Evolutionary conservation across 1,140 invertebrate species (phyloP), one percentile per base, ranked within the genome.

Genomic region (Drosophila sp.): DNA sequence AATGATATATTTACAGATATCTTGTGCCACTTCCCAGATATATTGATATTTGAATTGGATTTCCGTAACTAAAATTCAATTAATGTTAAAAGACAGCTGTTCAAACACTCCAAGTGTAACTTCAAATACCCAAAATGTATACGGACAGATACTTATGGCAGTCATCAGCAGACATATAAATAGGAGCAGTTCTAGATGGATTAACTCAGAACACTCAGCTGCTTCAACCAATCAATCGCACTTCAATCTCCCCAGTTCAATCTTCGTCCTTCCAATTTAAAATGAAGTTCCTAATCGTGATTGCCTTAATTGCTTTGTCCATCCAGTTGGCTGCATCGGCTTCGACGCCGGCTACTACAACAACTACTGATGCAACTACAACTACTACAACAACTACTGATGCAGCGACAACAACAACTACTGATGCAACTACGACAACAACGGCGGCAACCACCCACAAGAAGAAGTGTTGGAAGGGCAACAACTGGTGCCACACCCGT

Each of bases 401-500:
- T n/a, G 54, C 30, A 17, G 2, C 54, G 10, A 23, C 54, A 5
- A 32, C 29, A 56, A 32, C 54, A 32, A 56, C 54, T 1, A 56
- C 54, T 11, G n/a, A 8, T n/a, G 54, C 30, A 17, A 6, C 54
- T 8, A 32, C 27, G 1, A 56, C 54, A 32, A 56, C 54, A 56
- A 56, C 54, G 3, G 30, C 11, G 6, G n/a, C 11, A 30, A 17
- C 23, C 4, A 56, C 54, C 11, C 4, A 17, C 29, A 56, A 29
- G 30, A 56, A 56, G 11, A 23, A n/a, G 1, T 56, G 54, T 1
- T 56, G 54, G 54, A 29, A 17, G n/a, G 54, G 54, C 29, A 56
- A 56, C 30, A 56, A 56, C 29, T 56, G 54, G 54, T 56, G 54
- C 29, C 54, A 56, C 54, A 56, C 54, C 7, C 54, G 54, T 4